These are phyloP conservation scores for Cephalotes varians DNA, from an alignment of 2,888 invertebrate species.

Conservation along the genomic window DNA sequence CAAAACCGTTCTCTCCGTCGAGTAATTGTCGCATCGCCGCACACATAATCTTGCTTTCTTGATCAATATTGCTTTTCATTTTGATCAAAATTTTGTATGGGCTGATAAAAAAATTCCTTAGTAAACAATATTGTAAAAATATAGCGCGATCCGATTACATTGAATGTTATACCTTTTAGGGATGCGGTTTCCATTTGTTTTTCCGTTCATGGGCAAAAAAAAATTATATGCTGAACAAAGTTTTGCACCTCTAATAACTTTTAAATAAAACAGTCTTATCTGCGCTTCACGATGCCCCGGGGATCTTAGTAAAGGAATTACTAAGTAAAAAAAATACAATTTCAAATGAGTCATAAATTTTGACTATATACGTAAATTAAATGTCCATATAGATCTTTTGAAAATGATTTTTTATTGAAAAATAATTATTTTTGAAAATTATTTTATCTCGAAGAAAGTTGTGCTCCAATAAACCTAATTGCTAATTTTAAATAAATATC, in stretches of 20 bases:
- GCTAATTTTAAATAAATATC: not conserved
- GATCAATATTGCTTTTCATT: not conserved
- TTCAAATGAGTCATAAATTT: conserved; percentile 17
- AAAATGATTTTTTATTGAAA: not conserved
- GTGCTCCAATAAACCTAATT: not conserved
- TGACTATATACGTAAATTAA: not conserved
- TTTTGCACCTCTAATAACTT: conserved; percentile 14
- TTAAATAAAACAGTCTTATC: conserved; percentile 23
- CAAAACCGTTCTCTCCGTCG: no score
- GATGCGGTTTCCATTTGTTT: not conserved
- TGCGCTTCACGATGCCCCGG: not conserved
- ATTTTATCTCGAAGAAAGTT: not conserved
- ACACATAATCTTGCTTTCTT: not conserved
- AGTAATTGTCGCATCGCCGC: not conserved
- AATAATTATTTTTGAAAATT: no score
- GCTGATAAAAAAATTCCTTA: not conserved
- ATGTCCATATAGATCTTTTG: not conserved
- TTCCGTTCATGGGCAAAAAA: conserved; percentile 15
- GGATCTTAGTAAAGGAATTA: not conserved
- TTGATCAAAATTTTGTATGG: not conserved
- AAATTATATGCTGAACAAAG: conserved; percentile 2
- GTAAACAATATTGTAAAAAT: not conserved
- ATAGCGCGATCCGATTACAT: not conserved
- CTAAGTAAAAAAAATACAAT: not conserved
- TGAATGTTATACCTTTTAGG: not conserved